These are phyloP conservation scores for Piscicola geometra DNA, from an alignment of 2,888 invertebrate species.

Conservation along the genomic window DNA sequence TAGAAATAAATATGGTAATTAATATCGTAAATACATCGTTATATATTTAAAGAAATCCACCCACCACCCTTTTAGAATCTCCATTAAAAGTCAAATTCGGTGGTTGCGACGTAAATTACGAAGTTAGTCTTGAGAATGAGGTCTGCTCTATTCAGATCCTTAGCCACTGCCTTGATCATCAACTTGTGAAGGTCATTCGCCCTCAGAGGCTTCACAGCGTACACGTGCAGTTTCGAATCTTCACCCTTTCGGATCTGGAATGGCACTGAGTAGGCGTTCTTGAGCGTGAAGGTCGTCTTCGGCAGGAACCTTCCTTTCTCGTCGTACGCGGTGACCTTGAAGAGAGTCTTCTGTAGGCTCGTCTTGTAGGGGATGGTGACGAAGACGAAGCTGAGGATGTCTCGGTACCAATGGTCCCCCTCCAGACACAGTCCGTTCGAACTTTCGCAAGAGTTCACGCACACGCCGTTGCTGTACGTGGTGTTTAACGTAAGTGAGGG, in stretches of 20 bases:
- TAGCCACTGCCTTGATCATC: neutral
- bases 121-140: neutral
- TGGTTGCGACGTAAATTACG: neutral
- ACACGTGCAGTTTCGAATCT: constrained; percentile 21
- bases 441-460: neutral
- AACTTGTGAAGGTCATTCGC: neutral
- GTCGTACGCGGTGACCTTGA: constrained; percentile 2
- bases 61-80: no score
- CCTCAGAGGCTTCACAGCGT: neutral
- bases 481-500: no score
- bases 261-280: neutral
- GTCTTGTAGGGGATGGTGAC: neutral
- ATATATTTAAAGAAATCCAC: neutral
- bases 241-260: constrained; percentile 27
- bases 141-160: neutral
- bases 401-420: neutral
- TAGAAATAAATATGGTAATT: no score
- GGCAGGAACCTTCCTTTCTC: neutral
- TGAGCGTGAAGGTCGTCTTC: neutral
- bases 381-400: neutral
- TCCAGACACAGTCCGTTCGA: neutral
- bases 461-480: neutral
- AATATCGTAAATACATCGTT: no score
- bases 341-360: neutral
- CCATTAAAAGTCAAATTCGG: constrained; percentile 1